Evolutionary conservation across 1,140 invertebrate genomes (phyloP).

Genomic region (Phortica variegata): DNA sequence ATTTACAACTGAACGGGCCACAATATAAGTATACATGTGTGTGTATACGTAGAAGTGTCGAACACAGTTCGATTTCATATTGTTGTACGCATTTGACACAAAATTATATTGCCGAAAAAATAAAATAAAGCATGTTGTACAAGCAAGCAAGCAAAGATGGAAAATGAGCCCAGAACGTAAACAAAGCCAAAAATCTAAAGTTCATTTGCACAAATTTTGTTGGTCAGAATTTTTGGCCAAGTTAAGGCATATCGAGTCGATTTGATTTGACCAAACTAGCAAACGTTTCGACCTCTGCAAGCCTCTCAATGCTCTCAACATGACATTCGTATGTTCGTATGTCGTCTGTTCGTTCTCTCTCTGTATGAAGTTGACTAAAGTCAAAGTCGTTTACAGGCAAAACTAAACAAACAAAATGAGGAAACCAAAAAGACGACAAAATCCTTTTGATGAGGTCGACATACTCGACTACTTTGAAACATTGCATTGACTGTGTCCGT

Average conservation of each 20-base stretch:
- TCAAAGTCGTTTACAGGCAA: conserved; percentile 37
- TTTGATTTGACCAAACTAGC: background rate
- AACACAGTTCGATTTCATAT: too few species aligned
- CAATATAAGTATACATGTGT: background rate
- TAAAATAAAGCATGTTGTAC: conserved; percentile 47
- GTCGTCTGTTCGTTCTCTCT: too few species aligned
- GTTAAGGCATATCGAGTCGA: too few species aligned
- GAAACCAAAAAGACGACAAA: conserved; percentile 48
- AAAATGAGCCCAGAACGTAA: conserved; percentile 37
- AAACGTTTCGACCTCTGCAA: background rate
- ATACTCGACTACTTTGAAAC: too few species aligned
- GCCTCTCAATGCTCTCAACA: conserved; percentile 1
- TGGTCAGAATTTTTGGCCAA: too few species aligned
- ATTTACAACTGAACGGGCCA: conserved; percentile 26
- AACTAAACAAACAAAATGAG: conserved; percentile 46
- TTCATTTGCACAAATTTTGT: conserved; percentile 52
- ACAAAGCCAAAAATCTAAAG: conserved; percentile 54
- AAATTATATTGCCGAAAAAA: conserved; percentile 49
- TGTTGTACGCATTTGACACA: conserved; percentile 28
- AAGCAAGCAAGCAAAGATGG: conserved; percentile 5
- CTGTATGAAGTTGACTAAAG: conserved; percentile 14
- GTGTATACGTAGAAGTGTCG: conserved; percentile 27
- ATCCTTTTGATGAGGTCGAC: conserved; percentile 54
- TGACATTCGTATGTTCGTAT: background rate
- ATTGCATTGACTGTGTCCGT: too few species aligned